Evolutionary conservation across 2,113 vertebrate species (phyloP).

Genomic region (Sylvilagus bachmani): DNA sequence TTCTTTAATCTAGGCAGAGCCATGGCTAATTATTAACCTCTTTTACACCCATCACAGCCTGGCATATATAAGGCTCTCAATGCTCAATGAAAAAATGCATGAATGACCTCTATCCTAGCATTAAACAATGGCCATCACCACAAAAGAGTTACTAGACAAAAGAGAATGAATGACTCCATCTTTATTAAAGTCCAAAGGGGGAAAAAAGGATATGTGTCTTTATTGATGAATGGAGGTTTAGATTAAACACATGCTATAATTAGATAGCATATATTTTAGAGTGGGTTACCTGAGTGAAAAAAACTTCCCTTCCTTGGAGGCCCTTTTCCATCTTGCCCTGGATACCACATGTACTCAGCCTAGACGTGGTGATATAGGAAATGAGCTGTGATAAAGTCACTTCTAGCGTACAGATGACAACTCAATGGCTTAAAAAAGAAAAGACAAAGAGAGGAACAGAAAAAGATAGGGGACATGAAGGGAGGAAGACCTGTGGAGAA

Average conservation of each 20-base stretch:
- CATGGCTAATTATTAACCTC: background rate
- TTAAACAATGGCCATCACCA: slow-evolving; percentile 18
- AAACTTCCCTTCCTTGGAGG: background rate
- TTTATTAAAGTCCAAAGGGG: background rate
- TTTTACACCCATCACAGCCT: background rate
- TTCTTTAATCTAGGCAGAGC: background rate
- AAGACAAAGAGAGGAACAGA: background rate
- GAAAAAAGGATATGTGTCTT: background rate
- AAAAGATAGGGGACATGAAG: background rate
- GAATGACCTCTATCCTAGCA: slow-evolving; percentile 33
- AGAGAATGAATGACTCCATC: background rate
- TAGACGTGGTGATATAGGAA: background rate
- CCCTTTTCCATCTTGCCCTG: background rate
- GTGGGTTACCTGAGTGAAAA: background rate
- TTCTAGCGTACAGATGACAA: slow-evolving; percentile 7
- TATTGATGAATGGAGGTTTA: slow-evolving; percentile 26
- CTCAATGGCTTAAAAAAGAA: background rate
- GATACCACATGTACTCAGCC: background rate
- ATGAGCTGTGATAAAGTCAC: background rate
- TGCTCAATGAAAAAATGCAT: slow-evolving; percentile 39
- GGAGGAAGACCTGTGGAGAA: background rate
- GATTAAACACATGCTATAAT: background rate
- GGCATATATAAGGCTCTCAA: background rate
- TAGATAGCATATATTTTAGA: background rate
- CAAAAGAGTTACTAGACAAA: slow-evolving; percentile 51